A percentile compares a stretch with the other conserved stretches of the same genome.
phyloP scores from a whole-genome alignment of 2,888 invertebrate species.

The Salpingus planirostris region DNA sequence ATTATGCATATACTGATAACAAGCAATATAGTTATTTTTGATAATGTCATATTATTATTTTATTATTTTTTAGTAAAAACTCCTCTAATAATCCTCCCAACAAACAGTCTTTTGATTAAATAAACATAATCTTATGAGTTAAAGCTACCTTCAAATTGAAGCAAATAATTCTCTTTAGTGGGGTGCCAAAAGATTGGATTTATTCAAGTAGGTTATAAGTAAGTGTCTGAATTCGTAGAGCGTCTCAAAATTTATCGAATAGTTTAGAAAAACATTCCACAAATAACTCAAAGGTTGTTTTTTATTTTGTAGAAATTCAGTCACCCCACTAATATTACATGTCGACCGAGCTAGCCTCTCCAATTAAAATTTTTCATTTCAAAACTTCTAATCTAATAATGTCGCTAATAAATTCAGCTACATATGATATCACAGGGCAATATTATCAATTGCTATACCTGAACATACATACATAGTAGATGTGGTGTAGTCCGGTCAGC shows the following conservation, averaged over 20 bases:
- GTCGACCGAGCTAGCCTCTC: conserved; percentile 19
- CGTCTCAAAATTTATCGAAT: neutral
- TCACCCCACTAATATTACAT: conserved; percentile 13
- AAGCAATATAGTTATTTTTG: conserved; percentile 18
- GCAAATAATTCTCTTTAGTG: conserved; percentile 12
- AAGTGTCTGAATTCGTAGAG: conserved; percentile 1
- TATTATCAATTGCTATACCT: conserved; percentile 28
- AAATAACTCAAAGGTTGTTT: conserved; percentile 3
- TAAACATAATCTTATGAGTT: conserved; percentile 10
- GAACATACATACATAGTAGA: too few relatives aligned
- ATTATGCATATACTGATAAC: conserved; percentile 19
- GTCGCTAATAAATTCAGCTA: conserved; percentile 17
- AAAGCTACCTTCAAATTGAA: conserved; percentile 18
- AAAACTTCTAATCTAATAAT: conserved; percentile 9
- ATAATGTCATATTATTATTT: conserved; percentile 9
- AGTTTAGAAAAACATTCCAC: neutral
- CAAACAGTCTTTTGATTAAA: conserved; percentile 19
- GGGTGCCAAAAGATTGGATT: too few relatives aligned
- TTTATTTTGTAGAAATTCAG: conserved; percentile 4
- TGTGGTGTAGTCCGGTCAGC: conserved; percentile 22
- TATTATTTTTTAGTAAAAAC: conserved; percentile 15
- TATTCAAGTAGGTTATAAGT: too few relatives aligned
- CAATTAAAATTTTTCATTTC: conserved; percentile 2
- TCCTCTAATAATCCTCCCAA: conserved; percentile 13
- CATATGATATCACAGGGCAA: conserved; percentile 33